A percentile compares a stretch with the other conserved stretches of the same genome.
These are phyloP conservation scores for Palythoa heliodiscus DNA, from an alignment of 92 coral and sea anemone genomes.

Conservation along the genomic window DNA sequence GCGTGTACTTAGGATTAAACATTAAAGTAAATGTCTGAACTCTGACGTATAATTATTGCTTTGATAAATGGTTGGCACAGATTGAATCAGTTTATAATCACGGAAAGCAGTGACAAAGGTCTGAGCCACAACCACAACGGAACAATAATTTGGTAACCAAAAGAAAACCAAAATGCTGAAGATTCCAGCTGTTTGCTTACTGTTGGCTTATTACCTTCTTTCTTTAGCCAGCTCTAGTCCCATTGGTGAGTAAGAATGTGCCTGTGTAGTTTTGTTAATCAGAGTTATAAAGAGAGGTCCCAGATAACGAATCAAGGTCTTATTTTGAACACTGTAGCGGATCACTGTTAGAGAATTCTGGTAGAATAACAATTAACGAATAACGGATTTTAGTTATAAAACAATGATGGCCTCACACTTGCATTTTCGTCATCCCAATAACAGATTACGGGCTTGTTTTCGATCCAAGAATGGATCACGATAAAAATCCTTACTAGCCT, in stretches of 20 bases:
- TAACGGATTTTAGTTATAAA: too few relatives aligned
- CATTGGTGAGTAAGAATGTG: slow-evolving; percentile 12
- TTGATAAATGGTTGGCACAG: neutral
- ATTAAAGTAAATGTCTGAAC: neutral
- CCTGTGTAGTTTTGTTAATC: too few relatives aligned
- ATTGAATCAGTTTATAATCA: neutral
- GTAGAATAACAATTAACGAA: too few relatives aligned
- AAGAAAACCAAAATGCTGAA: neutral
- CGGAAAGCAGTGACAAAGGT: neutral
- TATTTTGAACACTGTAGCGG: too few relatives aligned
- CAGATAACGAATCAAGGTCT: too few relatives aligned
- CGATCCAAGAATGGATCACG: too few relatives aligned
- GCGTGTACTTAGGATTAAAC: neutral
- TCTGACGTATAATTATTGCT: neutral
- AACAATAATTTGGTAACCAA: neutral
- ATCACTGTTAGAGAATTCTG: too few relatives aligned
- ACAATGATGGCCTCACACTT: too few relatives aligned
- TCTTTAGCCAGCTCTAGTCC: slow-evolving; percentile 11
- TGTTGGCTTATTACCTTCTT: neutral
- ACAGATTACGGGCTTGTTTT: too few relatives aligned
- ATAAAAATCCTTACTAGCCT: too few relatives aligned
- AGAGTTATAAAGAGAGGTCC: too few relatives aligned
- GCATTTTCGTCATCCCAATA: too few relatives aligned
- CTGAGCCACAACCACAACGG: neutral
- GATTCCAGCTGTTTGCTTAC: neutral